A percentile compares a stretch with the other conserved stretches of the same genome.
These are phyloP conservation scores for Nycticorax nycticorax DNA, from an alignment of 2,113 vertebrate genomes.

Conservation along the genomic window DNA sequence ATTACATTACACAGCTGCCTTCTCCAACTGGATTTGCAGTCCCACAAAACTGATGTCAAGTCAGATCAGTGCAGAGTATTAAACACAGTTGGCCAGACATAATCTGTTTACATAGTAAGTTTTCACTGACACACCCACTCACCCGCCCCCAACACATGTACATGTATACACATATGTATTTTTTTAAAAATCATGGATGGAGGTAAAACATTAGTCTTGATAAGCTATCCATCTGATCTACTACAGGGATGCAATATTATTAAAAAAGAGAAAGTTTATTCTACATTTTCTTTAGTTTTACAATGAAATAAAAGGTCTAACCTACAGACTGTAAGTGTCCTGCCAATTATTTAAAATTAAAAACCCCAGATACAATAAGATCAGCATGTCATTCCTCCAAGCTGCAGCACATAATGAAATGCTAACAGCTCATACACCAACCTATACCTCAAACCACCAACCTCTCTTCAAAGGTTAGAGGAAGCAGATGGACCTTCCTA, in stretches of 20 bases:
- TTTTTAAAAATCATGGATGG: neutral
- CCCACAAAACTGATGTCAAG: neutral
- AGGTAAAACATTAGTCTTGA: neutral
- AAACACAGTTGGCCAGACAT: neutral
- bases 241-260: neutral
- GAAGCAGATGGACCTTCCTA: neutral
- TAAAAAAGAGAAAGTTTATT: neutral
- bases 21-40: neutral
- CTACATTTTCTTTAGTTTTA: neutral
- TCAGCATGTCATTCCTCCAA: neutral
- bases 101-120: neutral
- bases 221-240: neutral
- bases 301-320: neutral
- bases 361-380: neutral
- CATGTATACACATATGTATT: rapidly evolving
- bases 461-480: neutral
- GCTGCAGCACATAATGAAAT: neutral
- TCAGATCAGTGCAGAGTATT: neutral
- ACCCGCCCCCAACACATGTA: rapidly evolving
- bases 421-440: neutral
- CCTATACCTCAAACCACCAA: neutral
- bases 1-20: neutral
- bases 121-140: neutral
- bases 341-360: neutral
- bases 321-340: neutral